These are phyloP conservation scores for Platygyra sinensis DNA, from an alignment of 64 coral and sea anemone genomes.

Conservation along the genomic window DNA sequence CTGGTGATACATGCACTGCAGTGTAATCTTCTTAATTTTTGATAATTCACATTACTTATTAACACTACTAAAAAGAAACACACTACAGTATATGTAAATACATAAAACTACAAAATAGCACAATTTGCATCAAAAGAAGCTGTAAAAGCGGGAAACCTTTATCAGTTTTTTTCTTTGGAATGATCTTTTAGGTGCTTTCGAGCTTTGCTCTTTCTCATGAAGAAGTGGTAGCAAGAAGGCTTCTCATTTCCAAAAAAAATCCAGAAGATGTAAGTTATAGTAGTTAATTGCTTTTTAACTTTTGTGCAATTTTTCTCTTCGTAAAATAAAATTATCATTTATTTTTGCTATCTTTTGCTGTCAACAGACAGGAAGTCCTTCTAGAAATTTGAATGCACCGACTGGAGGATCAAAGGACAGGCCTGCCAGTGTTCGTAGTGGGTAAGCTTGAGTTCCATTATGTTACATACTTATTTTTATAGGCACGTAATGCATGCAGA, in stretches of 20 bases:
- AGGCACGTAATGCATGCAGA: no score
- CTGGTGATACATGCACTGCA: no score
- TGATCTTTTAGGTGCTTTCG: conserved; percentile 67
- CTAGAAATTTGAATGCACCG: conserved; percentile 80
- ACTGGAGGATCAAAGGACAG: conserved; percentile 90
- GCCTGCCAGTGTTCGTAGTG: conserved; percentile 87
- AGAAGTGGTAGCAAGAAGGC: conserved; percentile 85
- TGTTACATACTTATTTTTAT: no score
- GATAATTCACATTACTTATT: no score
- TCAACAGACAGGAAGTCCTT: conserved; percentile 48
- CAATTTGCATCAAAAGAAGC: no score
- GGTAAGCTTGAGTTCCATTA: conserved; percentile 33
- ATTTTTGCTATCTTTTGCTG: neutral
- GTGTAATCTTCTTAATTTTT: no score
- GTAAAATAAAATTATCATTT: neutral
- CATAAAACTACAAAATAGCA: no score
- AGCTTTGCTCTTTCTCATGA: conserved; percentile 87
- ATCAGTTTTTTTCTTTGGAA: neutral
- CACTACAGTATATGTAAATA: no score
- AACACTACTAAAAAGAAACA: no score
- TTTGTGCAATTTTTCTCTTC: neutral
- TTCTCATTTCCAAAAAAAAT: conserved; percentile 88
- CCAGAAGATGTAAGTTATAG: conserved; percentile 78
- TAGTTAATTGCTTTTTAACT: neutral
- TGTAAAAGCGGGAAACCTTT: no score